These are phyloP conservation scores for Drosophila multiciliata DNA, from an alignment of 2,888 invertebrate genomes.

Conservation along the genomic window DNA sequence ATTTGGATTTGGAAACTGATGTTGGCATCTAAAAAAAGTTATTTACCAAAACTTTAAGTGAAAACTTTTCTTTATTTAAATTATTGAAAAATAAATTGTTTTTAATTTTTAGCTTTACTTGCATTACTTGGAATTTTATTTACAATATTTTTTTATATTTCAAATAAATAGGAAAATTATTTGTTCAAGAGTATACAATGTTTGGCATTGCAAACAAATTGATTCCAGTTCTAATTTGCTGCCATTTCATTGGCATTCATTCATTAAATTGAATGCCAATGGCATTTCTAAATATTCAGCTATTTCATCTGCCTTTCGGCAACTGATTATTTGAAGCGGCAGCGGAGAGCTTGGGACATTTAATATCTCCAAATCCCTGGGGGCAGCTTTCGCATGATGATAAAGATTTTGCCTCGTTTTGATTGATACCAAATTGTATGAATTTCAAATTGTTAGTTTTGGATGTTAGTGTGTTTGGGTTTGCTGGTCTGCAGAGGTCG, in stretches of 20 bases:
- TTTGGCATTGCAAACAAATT: background rate
- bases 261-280: constrained; percentile 61
- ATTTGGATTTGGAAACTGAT: background rate
- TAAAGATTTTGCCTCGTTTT: constrained; percentile 30
- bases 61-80: background rate
- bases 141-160: background rate
- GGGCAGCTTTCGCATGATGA: constrained; percentile 18
- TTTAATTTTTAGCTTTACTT: background rate
- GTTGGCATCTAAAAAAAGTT: background rate
- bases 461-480: constrained; percentile 12
- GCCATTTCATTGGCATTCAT: constrained; percentile 61
- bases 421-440: constrained; percentile 43
- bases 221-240: constrained; percentile 29
- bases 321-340: constrained; percentile 44
- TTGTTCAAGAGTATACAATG: constrained; percentile 1
- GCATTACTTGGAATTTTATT: background rate
- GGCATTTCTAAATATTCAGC: constrained; percentile 71
- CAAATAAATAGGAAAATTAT: background rate
- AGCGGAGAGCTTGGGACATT: constrained; percentile 44
- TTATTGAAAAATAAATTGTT: background rate
- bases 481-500: constrained; percentile 24
- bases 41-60: background rate
- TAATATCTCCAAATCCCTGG: constrained; percentile 33
- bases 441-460: constrained; percentile 35
- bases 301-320: constrained; percentile 53